These are phyloP conservation scores for Heliopora coerulea DNA, from an alignment of 92 coral and sea anemone genomes.

Conservation along the genomic window DNA sequence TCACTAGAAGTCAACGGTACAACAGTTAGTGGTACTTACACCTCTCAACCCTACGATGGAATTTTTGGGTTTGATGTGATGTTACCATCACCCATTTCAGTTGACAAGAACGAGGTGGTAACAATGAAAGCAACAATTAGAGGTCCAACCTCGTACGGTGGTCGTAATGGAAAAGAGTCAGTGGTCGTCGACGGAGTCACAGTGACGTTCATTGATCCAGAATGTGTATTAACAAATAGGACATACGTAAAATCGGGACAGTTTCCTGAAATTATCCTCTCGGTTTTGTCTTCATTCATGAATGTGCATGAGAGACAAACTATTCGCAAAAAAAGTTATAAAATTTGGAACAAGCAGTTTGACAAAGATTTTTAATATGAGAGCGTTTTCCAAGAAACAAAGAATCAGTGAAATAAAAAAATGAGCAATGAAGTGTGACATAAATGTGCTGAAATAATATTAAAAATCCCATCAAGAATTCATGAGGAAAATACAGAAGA, in stretches of 20 bases:
- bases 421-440: too few relatives aligned
- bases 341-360: too few relatives aligned
- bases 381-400: too few relatives aligned
- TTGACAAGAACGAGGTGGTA: conserved; percentile 55
- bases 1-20: conserved; percentile 1
- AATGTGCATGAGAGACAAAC: too few relatives aligned
- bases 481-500: too few relatives aligned
- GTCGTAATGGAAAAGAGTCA: conserved; percentile 27
- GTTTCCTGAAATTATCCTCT: neutral
- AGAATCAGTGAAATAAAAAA: too few relatives aligned
- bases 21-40: neutral
- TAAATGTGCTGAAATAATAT: too few relatives aligned
- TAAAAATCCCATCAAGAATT: too few relatives aligned
- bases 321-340: too few relatives aligned
- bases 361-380: too few relatives aligned
- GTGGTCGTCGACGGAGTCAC: conserved; percentile 36
- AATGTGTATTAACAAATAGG: neutral
- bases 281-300: too few relatives aligned
- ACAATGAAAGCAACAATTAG: conserved; percentile 41
- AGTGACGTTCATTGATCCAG: neutral
- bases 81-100: conserved; percentile 52
- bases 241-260: neutral
- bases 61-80: conserved; percentile 67
- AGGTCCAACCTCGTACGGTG: conserved; percentile 45
- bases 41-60: neutral